These are phyloP conservation scores for Zaprionus capensis DNA, from an alignment of 1,140 invertebrate species.

Conservation along the genomic window DNA sequence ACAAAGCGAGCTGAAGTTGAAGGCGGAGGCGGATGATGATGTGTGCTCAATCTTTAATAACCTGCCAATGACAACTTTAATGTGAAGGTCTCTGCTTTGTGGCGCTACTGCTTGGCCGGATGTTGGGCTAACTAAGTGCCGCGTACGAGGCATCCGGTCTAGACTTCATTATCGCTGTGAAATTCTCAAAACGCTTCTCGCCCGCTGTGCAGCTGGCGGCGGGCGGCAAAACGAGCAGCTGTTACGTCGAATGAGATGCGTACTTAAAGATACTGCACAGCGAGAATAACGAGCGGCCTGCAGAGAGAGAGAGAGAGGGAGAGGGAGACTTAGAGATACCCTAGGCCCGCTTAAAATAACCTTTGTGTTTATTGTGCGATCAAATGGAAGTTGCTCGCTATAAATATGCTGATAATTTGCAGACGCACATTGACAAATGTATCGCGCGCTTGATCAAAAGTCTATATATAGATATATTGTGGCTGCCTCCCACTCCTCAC, in stretches of 20 bases:
- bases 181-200: slow-evolving; percentile 19
- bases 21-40: neutral
- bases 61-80: slow-evolving; percentile 50
- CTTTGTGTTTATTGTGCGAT: slow-evolving; percentile 7
- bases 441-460: neutral
- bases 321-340: neutral
- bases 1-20: slow-evolving; percentile 2
- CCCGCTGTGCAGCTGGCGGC: slow-evolving; percentile 45
- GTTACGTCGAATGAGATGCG: slow-evolving; percentile 44
- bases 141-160: slow-evolving; percentile 71
- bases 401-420: slow-evolving; percentile 4
- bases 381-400: neutral
- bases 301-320: neutral
- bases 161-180: slow-evolving; percentile 71
- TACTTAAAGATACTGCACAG: slow-evolving; percentile 65
- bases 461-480: neutral
- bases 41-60: slow-evolving; percentile 48
- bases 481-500: neutral
- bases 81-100: neutral
- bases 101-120: slow-evolving; percentile 18
- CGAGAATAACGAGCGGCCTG: slow-evolving; percentile 10
- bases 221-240: slow-evolving; percentile 52
- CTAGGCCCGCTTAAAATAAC: neutral
- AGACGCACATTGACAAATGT: slow-evolving; percentile 2
- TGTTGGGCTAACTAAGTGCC: slow-evolving; percentile 48